phyloP scores from a whole-genome alignment of 2,888 invertebrate genomes.

The Trisateles emortualis region DNA sequence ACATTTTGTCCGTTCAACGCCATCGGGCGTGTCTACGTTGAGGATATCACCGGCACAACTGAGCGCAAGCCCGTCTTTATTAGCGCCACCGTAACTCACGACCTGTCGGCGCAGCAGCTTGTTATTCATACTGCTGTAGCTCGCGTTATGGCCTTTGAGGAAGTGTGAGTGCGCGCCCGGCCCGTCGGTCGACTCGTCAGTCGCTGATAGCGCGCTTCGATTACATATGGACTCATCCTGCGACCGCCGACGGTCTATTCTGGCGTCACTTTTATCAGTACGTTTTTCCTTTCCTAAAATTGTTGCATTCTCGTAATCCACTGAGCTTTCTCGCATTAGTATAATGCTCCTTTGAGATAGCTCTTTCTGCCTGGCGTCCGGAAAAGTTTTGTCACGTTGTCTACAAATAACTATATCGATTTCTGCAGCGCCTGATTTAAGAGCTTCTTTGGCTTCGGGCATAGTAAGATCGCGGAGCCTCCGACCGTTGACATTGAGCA shows the following conservation, averaged over 20 bases:
- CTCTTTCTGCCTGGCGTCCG: slow-evolving; percentile 60
- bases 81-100: slow-evolving; percentile 84
- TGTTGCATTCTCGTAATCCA: slow-evolving; percentile 90
- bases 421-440: slow-evolving; percentile 87
- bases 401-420: slow-evolving; percentile 90
- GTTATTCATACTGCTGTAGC: slow-evolving; percentile 88
- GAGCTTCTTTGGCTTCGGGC: slow-evolving; percentile 89
- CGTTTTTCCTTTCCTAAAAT: slow-evolving; percentile 84
- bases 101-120: slow-evolving; percentile 86
- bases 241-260: slow-evolving; percentile 89
- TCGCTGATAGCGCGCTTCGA: slow-evolving; percentile 79
- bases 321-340: slow-evolving; percentile 89
- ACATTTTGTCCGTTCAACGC: slow-evolving; percentile 67
- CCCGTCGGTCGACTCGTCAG: slow-evolving; percentile 75
- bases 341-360: slow-evolving; percentile 58
- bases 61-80: slow-evolving; percentile 76
- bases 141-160: slow-evolving; percentile 88
- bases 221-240: slow-evolving; percentile 84
- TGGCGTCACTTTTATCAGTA: slow-evolving; percentile 86
- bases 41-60: slow-evolving; percentile 77
- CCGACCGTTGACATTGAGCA: slow-evolving; percentile 91
- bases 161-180: slow-evolving; percentile 85
- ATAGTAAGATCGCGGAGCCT: slow-evolving; percentile 89
- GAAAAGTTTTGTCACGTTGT: slow-evolving; percentile 67
- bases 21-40: slow-evolving; percentile 76